These are phyloP conservation scores for Thaumetopoea pityocampa DNA, from an alignment of 1,140 invertebrate genomes.

Conservation along the genomic window DNA sequence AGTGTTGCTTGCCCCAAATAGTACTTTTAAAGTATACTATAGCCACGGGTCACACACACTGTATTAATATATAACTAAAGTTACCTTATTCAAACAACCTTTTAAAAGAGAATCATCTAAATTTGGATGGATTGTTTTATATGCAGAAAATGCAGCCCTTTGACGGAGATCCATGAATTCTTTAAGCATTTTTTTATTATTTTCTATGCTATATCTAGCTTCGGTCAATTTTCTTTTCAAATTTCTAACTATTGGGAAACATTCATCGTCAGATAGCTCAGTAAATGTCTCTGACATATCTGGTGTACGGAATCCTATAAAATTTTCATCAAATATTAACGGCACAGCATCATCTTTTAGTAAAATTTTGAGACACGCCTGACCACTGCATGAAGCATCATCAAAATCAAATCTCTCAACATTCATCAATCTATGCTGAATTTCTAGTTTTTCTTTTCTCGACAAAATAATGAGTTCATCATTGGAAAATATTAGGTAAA, in stretches of 20 bases:
- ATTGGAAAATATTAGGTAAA: conserved; percentile 37
- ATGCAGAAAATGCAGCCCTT: conserved; percentile 31
- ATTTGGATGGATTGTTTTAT: conserved; percentile 32
- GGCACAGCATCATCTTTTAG: conserved; percentile 40
- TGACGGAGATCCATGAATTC: conserved; percentile 43
- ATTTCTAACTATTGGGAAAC: conserved; percentile 29
- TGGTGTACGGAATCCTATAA: conserved; percentile 25
- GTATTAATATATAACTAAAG: no score
- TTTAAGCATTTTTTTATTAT: conserved; percentile 39
- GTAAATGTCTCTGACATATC: conserved; percentile 1
- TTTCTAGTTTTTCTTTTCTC: conserved; percentile 26
- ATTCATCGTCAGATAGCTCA: conserved; percentile 17
- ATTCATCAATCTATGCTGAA: conserved; percentile 31
- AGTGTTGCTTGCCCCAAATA: no score
- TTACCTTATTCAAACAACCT: conserved; percentile 30
- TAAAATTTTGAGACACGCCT: conserved; percentile 36
- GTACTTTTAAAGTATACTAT: no score
- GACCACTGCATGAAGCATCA: conserved; percentile 37
- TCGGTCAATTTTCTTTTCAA: conserved; percentile 44
- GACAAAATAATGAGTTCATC: conserved; percentile 44
- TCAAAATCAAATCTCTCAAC: conserved; percentile 39
- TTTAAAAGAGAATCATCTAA: conserved; percentile 28
- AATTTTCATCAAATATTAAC: conserved; percentile 47
- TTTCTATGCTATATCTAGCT: conserved; percentile 40
- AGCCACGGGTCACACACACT: no score